Conservation (phyloP, 2,888 invertebrate species). For the Metacarcinus magister region DNA sequence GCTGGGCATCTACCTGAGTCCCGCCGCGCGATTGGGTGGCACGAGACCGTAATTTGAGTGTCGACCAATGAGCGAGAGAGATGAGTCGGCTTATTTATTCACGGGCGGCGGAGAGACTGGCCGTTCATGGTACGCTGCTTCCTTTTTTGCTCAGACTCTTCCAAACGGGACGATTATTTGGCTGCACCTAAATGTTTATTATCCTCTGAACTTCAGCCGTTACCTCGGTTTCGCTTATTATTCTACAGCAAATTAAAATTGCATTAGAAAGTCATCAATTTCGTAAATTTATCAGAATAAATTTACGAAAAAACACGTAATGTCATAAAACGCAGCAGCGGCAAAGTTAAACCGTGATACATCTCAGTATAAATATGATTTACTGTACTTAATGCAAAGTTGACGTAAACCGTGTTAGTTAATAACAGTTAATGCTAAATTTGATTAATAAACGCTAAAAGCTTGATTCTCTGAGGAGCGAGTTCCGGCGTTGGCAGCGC, state of each 20-base stretch:
- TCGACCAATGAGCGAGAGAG: constrained; percentile 65
- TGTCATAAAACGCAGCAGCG: not conserved
- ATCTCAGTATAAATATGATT: constrained; percentile 43
- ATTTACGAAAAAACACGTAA: constrained; percentile 20
- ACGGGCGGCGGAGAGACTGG: constrained; percentile 58
- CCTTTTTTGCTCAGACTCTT: constrained; percentile 51
- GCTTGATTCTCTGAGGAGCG: constrained; percentile 59
- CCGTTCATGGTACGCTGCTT: not conserved
- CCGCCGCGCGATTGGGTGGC: constrained; percentile 66
- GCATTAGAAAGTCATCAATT: constrained; percentile 38
- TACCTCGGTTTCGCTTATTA: not conserved
- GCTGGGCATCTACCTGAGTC: constrained; percentile 69
- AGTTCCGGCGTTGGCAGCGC: not conserved
- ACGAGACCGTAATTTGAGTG: constrained; percentile 50
- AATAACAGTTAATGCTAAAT: constrained; percentile 62
- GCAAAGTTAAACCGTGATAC: not conserved
- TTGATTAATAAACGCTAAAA: constrained; percentile 67
- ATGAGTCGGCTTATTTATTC: constrained; percentile 54
- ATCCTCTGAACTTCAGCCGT: not conserved
- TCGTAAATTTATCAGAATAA: constrained; percentile 42
- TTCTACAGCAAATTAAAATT: constrained; percentile 47
- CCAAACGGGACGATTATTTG: constrained; percentile 63
- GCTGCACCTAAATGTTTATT: constrained; percentile 54
- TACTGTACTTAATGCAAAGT: constrained; percentile 63
- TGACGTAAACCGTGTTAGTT: constrained; percentile 65